phyloP scores from a whole-genome alignment of 2,797 vertebrate species.

The Paguma larvata region DNA sequence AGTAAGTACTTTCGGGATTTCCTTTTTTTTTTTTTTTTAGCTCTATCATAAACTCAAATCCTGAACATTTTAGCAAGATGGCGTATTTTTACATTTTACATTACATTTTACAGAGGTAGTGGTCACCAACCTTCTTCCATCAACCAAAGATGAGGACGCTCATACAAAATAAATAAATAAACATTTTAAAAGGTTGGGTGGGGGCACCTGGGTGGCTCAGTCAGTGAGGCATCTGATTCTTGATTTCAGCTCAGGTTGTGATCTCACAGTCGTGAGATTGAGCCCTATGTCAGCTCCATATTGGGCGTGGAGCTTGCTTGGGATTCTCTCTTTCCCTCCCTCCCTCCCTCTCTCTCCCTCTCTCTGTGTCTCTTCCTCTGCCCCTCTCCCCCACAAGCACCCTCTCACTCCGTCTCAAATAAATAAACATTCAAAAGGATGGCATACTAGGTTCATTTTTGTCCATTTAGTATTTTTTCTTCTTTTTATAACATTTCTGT shows the following conservation, averaged over 20 bases:
- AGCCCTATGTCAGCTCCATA: too few relatives aligned
- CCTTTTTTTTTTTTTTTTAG: not conserved
- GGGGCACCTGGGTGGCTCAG: too few relatives aligned
- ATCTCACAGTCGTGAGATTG: too few relatives aligned
- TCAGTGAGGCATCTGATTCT: too few relatives aligned
- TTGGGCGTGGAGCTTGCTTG: too few relatives aligned
- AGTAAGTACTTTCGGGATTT: constrained; percentile 86
- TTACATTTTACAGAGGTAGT: not conserved
- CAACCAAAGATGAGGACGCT: not conserved
- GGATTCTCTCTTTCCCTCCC: too few relatives aligned
- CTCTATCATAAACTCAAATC: not conserved
- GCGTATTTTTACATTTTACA: not conserved
- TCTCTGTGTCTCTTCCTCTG: too few relatives aligned
- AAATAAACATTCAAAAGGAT: not conserved
- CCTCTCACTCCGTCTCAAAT: too few relatives aligned
- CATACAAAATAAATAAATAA: not conserved
- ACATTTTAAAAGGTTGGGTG: too few relatives aligned
- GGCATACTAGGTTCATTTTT: not conserved
- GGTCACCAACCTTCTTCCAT: not conserved
- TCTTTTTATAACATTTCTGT: not conserved
- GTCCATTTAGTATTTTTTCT: not conserved
- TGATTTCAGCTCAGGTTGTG: too few relatives aligned
- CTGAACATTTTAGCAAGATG: not conserved
- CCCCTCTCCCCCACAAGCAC: too few relatives aligned
- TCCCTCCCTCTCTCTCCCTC: too few relatives aligned